Percentiles rank a stretch among this genome's conserved stretches.
Evolutionary conservation across 2,797 vertebrate species (phyloP).

Genomic region (Potorous gilbertii): DNA sequence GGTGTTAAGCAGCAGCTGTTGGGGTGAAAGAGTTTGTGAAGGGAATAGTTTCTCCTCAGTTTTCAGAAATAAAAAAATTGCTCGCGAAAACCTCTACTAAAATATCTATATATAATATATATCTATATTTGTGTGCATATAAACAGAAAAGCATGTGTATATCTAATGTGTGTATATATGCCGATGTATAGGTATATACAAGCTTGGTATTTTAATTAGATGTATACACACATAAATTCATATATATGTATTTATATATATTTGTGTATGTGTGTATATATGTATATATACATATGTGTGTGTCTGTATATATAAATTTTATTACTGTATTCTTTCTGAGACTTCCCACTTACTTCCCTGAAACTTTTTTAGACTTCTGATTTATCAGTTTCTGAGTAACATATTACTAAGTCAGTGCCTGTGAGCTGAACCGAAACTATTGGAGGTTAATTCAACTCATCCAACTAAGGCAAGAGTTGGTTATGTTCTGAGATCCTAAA

Average conservation of each 20-base stretch:
- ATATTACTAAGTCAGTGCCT: conserved; percentile 49
- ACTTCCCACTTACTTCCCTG: conserved; percentile 63
- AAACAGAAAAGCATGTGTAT: neutral
- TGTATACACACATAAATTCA: neutral
- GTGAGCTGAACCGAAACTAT: conserved; percentile 70
- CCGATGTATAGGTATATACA: neutral
- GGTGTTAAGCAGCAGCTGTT: conserved; percentile 78
- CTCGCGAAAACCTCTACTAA: conserved; percentile 48
- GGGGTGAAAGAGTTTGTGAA: conserved; percentile 57
- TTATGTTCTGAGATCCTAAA: conserved; percentile 49
- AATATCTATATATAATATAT: neutral
- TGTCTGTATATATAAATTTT: neutral
- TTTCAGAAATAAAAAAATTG: conserved; percentile 70
- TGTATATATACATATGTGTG: neutral
- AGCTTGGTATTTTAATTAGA: neutral
- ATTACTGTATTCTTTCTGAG: conserved; percentile 50
- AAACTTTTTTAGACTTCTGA: conserved; percentile 70
- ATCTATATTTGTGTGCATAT: neutral
- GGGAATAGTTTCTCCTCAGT: conserved; percentile 28
- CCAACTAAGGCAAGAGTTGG: conserved; percentile 67
- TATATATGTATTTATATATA: neutral
- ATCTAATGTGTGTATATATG: neutral
- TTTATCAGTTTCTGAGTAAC: conserved; percentile 62
- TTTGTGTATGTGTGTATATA: too few species aligned
- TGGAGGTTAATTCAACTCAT: conserved; percentile 70